Percentiles rank a stretch among this genome's conserved stretches.
These are phyloP conservation scores for Bhutanitis thaidina DNA, from an alignment of 2,888 invertebrate species.

Conservation along the genomic window DNA sequence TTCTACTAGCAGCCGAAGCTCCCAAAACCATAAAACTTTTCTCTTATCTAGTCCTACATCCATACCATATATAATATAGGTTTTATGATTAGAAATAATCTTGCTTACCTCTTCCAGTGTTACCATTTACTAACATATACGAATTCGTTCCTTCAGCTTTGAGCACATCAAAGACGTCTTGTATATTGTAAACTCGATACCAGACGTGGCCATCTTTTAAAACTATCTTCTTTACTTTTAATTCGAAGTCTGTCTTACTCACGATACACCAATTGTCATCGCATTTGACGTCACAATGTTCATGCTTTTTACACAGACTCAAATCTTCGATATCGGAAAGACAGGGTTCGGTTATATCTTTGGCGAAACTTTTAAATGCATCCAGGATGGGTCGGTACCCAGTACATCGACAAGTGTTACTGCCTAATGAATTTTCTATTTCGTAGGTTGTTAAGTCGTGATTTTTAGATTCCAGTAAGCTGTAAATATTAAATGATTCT, in stretches of 20 bases:
- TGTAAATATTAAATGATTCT: too few species aligned
- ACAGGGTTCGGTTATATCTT: slow-evolving; percentile 65
- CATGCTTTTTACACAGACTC: slow-evolving; percentile 29
- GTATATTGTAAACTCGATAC: slow-evolving; percentile 70
- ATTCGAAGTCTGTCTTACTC: slow-evolving; percentile 35
- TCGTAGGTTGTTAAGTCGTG: slow-evolving; percentile 76
- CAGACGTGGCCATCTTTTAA: slow-evolving; percentile 63
- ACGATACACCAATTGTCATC: slow-evolving; percentile 41
- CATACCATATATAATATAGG: too few species aligned
- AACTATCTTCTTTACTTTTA: too few species aligned
- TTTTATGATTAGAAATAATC: too few species aligned
- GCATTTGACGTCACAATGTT: slow-evolving; percentile 19
- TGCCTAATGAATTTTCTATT: slow-evolving; percentile 85
- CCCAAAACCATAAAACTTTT: too few species aligned
- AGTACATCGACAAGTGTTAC: slow-evolving; percentile 88
- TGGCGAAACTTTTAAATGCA: slow-evolving; percentile 85
- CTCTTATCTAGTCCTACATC: too few species aligned
- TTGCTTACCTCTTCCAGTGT: slow-evolving; percentile 28
- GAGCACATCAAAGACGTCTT: slow-evolving; percentile 75
- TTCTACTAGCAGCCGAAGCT: too few species aligned
- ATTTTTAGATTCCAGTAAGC: slow-evolving; percentile 43
- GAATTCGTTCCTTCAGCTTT: slow-evolving; percentile 59
- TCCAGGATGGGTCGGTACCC: slow-evolving; percentile 88
- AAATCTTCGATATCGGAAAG: slow-evolving; percentile 70
- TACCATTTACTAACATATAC: slow-evolving; percentile 55